Base-by-base conservation (phyloP, 2,113 vertebrate genomes). In the Microtus ochrogaster region DNA sequence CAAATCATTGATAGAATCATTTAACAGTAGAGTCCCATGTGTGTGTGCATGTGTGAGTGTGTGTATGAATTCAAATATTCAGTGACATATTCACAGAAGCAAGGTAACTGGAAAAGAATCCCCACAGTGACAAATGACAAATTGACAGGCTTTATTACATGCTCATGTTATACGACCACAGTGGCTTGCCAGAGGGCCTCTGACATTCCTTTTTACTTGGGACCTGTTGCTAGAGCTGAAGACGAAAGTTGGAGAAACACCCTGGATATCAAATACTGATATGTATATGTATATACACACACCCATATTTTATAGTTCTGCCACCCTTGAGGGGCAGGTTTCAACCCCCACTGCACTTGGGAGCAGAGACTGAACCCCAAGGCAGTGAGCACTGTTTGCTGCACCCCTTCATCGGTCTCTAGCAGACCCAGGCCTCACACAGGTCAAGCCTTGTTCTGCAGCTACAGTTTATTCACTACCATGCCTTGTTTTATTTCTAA, bases 241-340 rank as follows among this genome's bases (percentile, higher is more conserved):
- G 33, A 55, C 14, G 55, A 55, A 91, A 74, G 55, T 55, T 24
- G 73, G 76, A 92, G 65, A 76, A 74, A 24, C 10, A 63, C 1
- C 13, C 6, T 2, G 11, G 7, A 14, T 72, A 44, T 90, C 70
- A 49, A 58, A 77, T 63, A n/a, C 1, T 17, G 24, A 49, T 49
- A 11, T 49, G 33, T 68, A 72, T n/a, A 16, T 19, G 17, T 17
- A n/a, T 73, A 58, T 2, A 58, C 55, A 58, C 3, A 58, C 19
- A 58, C 58, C n/a, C n/a, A 58, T 21, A 68, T 39, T 89, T 76
- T 55, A 26, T 0, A 14, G 21, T 28, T 26, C 58, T 74, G 28
- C 4, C 6, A 49, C 2, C 17, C 2, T 55, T 47, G 33, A 7
- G n/a, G 24, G 13, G 0, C n/a, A 24, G 9, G 1, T 41, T 22